These are phyloP conservation scores for Aporrectodea caliginosa DNA, from an alignment of 1,140 invertebrate genomes.

Conservation along the genomic window DNA sequence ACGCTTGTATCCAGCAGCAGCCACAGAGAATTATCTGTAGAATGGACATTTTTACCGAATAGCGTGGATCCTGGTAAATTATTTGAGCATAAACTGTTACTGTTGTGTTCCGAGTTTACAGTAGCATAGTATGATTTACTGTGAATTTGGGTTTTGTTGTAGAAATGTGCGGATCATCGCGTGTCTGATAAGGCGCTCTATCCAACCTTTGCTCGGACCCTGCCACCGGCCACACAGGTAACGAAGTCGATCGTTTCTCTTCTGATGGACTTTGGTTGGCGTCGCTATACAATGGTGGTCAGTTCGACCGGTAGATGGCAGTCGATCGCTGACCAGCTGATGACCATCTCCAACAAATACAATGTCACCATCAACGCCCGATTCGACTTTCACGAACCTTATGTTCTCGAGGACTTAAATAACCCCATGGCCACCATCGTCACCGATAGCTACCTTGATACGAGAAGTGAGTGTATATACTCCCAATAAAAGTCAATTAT, in stretches of 20 bases:
- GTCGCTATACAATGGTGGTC: constrained; percentile 85
- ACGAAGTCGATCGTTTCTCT: constrained; percentile 88
- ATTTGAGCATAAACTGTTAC: too few species aligned
- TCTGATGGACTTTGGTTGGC: constrained; percentile 83
- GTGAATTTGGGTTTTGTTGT: constrained; percentile 53
- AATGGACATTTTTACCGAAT: too few species aligned
- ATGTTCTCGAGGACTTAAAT: neutral
- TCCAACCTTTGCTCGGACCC: constrained; percentile 85
- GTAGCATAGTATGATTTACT: too few species aligned
- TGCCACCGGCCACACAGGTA: constrained; percentile 87
- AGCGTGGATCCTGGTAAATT: too few species aligned
- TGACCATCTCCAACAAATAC: constrained; percentile 63
- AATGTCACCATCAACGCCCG: constrained; percentile 19
- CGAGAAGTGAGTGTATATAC: constrained; percentile 71
- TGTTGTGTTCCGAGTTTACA: too few species aligned
- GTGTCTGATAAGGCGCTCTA: constrained; percentile 75
- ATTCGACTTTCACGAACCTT: constrained; percentile 31
- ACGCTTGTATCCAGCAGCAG: too few species aligned
- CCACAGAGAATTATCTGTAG: too few species aligned
- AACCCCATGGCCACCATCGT: constrained; percentile 33
- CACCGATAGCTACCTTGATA: constrained; percentile 34
- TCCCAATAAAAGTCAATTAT: too few species aligned
- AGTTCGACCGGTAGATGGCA: constrained; percentile 68
- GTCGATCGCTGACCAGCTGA: constrained; percentile 71
- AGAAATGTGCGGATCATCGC: constrained; percentile 87